These are phyloP conservation scores for Frankliniella fusca DNA, from an alignment of 2,888 invertebrate species.

Conservation along the genomic window DNA sequence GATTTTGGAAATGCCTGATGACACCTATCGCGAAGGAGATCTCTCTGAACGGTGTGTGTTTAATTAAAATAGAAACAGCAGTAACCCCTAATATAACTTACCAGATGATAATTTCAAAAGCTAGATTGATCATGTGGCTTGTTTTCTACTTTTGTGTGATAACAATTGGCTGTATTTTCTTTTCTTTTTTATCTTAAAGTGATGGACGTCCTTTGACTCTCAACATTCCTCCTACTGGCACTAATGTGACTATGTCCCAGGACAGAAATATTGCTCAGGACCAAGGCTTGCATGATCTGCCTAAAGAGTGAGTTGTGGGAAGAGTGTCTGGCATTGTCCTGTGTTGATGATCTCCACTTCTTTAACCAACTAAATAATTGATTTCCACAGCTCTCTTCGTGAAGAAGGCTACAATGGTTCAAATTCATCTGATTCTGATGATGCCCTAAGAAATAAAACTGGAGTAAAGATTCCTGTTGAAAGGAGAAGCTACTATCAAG, in stretches of 20 bases:
- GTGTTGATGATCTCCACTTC: not conserved
- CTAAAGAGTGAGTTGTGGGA: constrained; percentile 34
- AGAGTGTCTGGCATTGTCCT: not conserved
- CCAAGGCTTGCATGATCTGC: constrained; percentile 28
- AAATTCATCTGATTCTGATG: constrained; percentile 56
- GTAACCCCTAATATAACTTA: no score
- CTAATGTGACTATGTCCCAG: not conserved
- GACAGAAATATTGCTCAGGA: not conserved
- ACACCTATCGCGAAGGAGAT: not conserved
- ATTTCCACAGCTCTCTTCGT: constrained; percentile 26
- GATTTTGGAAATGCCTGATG: constrained; percentile 1
- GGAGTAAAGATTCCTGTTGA: constrained; percentile 46
- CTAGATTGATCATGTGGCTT: not conserved
- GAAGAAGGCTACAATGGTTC: constrained; percentile 50
- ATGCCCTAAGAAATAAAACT: constrained; percentile 43
- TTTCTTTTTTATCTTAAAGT: not conserved
- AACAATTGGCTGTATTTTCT: not conserved
- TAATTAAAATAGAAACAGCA: not conserved
- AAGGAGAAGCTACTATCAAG: constrained; percentile 47
- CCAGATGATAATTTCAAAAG: not conserved
- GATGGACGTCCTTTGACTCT: not conserved
- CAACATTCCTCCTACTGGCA: not conserved
- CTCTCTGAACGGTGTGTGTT: not conserved
- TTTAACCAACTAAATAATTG: not conserved
- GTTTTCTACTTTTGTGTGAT: no score